Conservation (phyloP, 2,113 vertebrate species). For the Astur gentilis region DNA sequence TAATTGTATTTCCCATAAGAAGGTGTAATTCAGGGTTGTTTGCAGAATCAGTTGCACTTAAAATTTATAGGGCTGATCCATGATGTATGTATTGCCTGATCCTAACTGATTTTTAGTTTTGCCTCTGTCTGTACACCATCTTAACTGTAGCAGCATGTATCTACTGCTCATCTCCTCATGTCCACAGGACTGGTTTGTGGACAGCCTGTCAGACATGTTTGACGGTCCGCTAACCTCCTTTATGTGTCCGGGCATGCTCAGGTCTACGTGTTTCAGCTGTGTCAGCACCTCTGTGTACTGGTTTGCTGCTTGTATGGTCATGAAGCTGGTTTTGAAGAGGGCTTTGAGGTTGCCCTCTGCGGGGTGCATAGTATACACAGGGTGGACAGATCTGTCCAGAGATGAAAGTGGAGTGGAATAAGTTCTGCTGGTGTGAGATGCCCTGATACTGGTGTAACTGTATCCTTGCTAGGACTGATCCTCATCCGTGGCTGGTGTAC, state of each 20-base stretch:
- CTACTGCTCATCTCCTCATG: not conserved
- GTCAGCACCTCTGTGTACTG: conserved; percentile 20
- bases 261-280: not conserved
- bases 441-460: not conserved
- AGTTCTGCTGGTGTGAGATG: not conserved
- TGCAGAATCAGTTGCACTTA: not conserved
- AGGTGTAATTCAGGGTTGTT: not conserved
- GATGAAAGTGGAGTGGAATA: conserved; percentile 34
- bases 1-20: not conserved
- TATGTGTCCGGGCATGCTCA: conserved; percentile 35
- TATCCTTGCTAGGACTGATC: not conserved
- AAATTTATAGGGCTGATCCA: not conserved
- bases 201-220: conserved; percentile 8
- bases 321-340: conserved; percentile 28
- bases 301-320: conserved; percentile 18
- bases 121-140: not conserved
- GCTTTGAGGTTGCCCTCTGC: conserved; percentile 38
- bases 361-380: not conserved
- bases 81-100: not conserved
- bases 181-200: conserved; percentile 43
- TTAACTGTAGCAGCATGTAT: not conserved
- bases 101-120: not conserved
- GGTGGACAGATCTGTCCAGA: not conserved
- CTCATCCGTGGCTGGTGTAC: not conserved
- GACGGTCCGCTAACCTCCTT: not conserved